phyloP scores from a whole-genome alignment of 2,797 vertebrate species.

The Danio tinwini region DNA sequence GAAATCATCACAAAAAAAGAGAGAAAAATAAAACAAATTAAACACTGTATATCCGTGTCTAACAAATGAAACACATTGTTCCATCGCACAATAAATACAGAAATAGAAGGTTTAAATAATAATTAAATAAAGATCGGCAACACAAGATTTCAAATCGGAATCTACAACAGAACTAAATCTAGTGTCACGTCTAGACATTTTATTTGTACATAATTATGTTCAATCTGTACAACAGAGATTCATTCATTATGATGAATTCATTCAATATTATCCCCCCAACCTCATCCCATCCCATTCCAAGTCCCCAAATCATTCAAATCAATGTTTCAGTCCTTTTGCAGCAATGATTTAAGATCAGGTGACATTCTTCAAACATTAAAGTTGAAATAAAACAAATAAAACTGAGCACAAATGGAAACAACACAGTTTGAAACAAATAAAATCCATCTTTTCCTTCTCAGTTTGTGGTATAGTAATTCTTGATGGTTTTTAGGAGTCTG shows the following conservation, averaged over 20 bases:
- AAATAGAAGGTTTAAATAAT: slow-evolving; percentile 69
- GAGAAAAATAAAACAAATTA: slow-evolving; percentile 46
- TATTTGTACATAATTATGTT: slow-evolving; percentile 66
- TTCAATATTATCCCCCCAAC: slow-evolving; percentile 48
- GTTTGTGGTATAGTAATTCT: slow-evolving; percentile 52
- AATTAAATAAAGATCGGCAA: slow-evolving; percentile 76
- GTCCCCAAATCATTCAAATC: slow-evolving; percentile 66
- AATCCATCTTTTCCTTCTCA: slow-evolving; percentile 49
- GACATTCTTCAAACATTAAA: slow-evolving; percentile 74
- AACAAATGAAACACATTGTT: slow-evolving; percentile 56
- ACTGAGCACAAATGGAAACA: slow-evolving; percentile 65
- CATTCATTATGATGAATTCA: slow-evolving; percentile 74
- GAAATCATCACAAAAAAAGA: slow-evolving; percentile 52
- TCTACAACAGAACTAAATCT: slow-evolving; percentile 67
- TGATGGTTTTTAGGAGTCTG: slow-evolving; percentile 53
- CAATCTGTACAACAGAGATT: slow-evolving; percentile 76
- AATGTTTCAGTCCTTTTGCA: slow-evolving; percentile 76
- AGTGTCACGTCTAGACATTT: slow-evolving; percentile 67
- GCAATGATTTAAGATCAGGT: slow-evolving; percentile 73
- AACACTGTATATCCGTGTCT: slow-evolving; percentile 64
- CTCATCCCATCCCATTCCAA: slow-evolving; percentile 7
- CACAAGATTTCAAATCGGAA: slow-evolving; percentile 74
- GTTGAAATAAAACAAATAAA: slow-evolving; percentile 64
- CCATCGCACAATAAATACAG: slow-evolving; percentile 67
- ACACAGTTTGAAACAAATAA: slow-evolving; percentile 73